Evolutionary conservation across 2,888 invertebrate genomes (phyloP), one percentile per base, ranked within the genome.

Genomic region (Antheraea assamensis): DNA sequence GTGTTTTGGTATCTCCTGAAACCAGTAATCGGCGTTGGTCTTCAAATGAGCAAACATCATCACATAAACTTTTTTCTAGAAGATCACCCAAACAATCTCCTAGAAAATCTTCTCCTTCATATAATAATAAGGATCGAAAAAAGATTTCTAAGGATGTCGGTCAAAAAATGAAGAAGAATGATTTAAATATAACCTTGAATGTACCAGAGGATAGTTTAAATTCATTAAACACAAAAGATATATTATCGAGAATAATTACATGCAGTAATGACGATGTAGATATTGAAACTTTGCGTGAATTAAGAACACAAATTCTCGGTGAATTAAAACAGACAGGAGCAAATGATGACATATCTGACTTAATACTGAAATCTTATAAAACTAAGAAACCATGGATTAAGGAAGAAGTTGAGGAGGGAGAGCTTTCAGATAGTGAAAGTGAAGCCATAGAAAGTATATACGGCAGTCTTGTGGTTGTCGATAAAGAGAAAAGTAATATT

Each of bases 341-440:
- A 30, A 93, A 87, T 74, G 91, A 93, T 77, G 94, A 94, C 74
- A 93, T 94, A 83, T 92, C 93, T 2, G 93, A 94, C 78, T 86
- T 93, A 71, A 90, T 94, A 80, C 81, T 94, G 52, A 91, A 92
- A 79, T 92, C 94, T n/a, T 92, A 92, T 76, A 86, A 86, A 70
- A 87, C 87, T 52, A 89, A 84, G 58, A 84, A 81, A 30, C 80
- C 79, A 35, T 75, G 77, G 3, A 52, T 75, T 21, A 84, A 82
- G 74, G 78, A 79, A 58, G 94, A 94, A 81, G 83, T 93, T 24
- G 94, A 94, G 82, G 94, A 94, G 82, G 94, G 94, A 8, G 94
- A 94, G 83, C 76, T 94, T 68, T 93, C 94, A 17, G 94, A 94
- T 73, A 93, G 94, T 80, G 94, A 92, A 80, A 94, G 93, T 82